Evolutionary conservation across 2,888 invertebrate species (phyloP).

Genomic region (Eristalis arbustorum): DNA sequence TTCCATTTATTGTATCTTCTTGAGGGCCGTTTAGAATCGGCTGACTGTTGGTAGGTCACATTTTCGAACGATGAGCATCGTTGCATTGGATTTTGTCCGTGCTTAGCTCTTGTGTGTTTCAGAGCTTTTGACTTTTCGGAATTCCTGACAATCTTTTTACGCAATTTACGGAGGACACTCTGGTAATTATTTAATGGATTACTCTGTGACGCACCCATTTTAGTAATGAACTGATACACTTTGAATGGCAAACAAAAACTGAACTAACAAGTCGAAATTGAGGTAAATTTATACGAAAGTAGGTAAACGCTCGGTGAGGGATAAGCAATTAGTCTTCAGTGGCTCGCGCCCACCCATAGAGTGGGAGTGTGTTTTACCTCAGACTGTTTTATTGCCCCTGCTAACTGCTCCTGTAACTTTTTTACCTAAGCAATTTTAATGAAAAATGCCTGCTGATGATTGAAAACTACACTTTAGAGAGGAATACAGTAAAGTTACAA

Average conservation of each 20-base stretch:
- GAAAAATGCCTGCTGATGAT: no score
- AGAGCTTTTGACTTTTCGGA: not conserved
- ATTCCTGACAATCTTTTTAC: not conserved
- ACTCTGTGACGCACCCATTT: slow-evolving; percentile 42
- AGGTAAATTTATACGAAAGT: no score
- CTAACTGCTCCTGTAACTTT: no score
- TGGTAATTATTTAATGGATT: not conserved
- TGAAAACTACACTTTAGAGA: no score
- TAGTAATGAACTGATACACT: not conserved
- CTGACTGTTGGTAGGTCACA: not conserved
- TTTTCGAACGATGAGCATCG: slow-evolving; percentile 43
- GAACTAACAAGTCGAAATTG: not conserved
- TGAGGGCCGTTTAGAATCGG: not conserved
- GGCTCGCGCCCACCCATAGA: no score
- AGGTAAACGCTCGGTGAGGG: no score
- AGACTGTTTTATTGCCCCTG: no score
- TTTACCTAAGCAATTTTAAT: no score
- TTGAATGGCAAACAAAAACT: slow-evolving; percentile 1
- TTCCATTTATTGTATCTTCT: slow-evolving; percentile 47
- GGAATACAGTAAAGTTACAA: not conserved
- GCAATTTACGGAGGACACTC: not conserved
- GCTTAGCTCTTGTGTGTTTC: not conserved
- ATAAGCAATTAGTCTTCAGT: no score
- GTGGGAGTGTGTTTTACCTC: no score
- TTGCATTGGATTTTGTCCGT: not conserved